Conservation (phyloP, 2,113 vertebrate species). For the Hydrochoerus hydrochaeris region DNA sequence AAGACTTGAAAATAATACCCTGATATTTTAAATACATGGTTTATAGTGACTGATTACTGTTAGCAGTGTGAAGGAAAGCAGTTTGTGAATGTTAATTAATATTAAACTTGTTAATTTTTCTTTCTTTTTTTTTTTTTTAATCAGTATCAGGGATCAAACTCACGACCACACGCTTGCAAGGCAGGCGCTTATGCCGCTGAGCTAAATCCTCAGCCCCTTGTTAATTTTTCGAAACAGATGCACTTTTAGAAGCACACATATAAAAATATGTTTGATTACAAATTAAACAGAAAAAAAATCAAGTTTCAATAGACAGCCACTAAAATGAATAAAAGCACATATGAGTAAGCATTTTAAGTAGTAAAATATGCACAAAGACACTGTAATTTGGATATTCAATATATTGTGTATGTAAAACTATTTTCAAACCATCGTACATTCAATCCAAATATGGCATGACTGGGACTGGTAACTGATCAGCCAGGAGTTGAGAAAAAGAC, state of each 20-base stretch:
- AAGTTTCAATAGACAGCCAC: not conserved
- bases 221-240: not conserved
- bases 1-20: not conserved
- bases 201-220: too few species aligned
- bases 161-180: too few species aligned
- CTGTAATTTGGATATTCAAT: not conserved
- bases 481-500: not conserved
- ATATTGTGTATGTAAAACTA: not conserved
- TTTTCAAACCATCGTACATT: not conserved
- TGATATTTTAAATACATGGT: not conserved
- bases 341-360: not conserved
- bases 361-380: not conserved
- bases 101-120: not conserved
- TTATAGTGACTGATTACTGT: not conserved
- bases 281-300: not conserved
- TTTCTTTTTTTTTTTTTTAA: too few species aligned
- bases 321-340: not conserved
- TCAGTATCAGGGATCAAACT: too few species aligned
- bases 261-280: not conserved
- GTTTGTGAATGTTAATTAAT: not conserved
- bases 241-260: not conserved
- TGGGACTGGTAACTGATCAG: not conserved
- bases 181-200: too few species aligned
- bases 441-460: not conserved
- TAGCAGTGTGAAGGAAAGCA: not conserved